These are phyloP conservation scores for Sebastes baramenuke DNA, from an alignment of 2,797 vertebrate species.

Conservation along the genomic window DNA sequence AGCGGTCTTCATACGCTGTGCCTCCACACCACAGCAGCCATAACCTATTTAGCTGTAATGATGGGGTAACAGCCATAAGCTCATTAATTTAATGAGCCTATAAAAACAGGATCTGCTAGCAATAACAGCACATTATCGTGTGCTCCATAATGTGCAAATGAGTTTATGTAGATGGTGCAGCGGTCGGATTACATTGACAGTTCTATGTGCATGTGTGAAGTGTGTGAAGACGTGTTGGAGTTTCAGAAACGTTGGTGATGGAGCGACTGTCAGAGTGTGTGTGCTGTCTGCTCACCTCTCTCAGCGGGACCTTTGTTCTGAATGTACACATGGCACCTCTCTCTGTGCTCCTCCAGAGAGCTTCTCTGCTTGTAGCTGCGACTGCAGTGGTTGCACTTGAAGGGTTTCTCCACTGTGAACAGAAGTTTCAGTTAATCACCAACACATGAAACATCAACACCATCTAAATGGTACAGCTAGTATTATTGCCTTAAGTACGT, in stretches of 20 bases:
- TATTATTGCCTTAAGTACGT: slow-evolving; percentile 4
- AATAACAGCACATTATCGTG: slow-evolving; percentile 9
- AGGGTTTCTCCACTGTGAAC: slow-evolving; percentile 82
- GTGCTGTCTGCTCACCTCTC: slow-evolving; percentile 71
- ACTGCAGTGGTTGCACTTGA: slow-evolving; percentile 82
- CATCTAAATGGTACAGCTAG: not conserved
- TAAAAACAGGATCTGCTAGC: slow-evolving; percentile 36
- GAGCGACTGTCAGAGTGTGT: not conserved
- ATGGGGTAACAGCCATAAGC: slow-evolving; percentile 32
- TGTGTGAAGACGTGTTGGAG: not conserved
- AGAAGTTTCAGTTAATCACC: slow-evolving; percentile 51
- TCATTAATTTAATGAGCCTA: slow-evolving; percentile 49
- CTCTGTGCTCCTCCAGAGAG: slow-evolving; percentile 92
- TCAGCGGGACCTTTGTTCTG: slow-evolving; percentile 83
- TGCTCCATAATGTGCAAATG: not conserved
- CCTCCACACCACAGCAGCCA: slow-evolving; percentile 58
- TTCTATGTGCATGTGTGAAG: slow-evolving; percentile 24
- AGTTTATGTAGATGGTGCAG: not conserved
- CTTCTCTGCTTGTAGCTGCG: slow-evolving; percentile 85
- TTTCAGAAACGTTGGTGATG: not conserved
- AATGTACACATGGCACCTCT: slow-evolving; percentile 91
- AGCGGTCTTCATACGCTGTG: slow-evolving; percentile 30
- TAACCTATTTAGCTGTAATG: slow-evolving; percentile 68
- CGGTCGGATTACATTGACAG: not conserved
- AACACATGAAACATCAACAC: slow-evolving; percentile 26